Evolutionary conservation across 2,888 invertebrate species (phyloP).

Genomic region (Himalopsyche tibetana): DNA sequence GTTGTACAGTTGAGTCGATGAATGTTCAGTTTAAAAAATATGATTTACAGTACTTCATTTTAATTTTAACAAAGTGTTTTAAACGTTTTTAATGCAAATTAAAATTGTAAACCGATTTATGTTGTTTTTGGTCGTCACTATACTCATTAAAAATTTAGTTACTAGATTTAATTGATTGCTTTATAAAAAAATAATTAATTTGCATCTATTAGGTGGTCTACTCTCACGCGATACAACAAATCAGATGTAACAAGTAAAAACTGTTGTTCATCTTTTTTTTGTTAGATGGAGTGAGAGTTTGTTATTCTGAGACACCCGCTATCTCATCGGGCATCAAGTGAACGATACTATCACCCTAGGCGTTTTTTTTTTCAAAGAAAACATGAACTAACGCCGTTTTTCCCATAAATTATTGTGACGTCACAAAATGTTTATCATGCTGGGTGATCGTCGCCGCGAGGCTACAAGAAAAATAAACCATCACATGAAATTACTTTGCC

Average conservation of each 20-base stretch:
- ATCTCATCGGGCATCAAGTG: constrained; percentile 29
- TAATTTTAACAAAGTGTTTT: too few species aligned
- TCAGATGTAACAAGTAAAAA: background rate
- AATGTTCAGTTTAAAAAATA: too few species aligned
- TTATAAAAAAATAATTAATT: too few species aligned
- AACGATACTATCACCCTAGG: constrained; percentile 44
- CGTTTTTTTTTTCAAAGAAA: constrained; percentile 51
- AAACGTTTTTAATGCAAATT: too few species aligned
- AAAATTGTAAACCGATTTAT: too few species aligned
- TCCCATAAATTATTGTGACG: constrained; percentile 49
- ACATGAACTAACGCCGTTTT: constrained; percentile 50
- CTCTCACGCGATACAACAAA: background rate
- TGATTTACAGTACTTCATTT: too few species aligned
- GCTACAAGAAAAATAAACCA: constrained; percentile 54
- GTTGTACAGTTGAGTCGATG: too few species aligned
- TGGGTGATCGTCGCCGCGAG: constrained; percentile 49
- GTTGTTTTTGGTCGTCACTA: too few species aligned
- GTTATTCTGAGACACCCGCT: constrained; percentile 33
- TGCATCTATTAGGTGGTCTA: too few species aligned
- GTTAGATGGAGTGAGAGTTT: background rate
- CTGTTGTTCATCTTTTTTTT: background rate
- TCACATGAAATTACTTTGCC: constrained; percentile 57
- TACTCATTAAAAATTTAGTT: too few species aligned
- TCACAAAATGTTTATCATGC: constrained; percentile 52
- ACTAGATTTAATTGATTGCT: too few species aligned